Base-by-base conservation (phyloP, 2,888 invertebrate genomes). In the Tanaodytes sp. region DNA sequence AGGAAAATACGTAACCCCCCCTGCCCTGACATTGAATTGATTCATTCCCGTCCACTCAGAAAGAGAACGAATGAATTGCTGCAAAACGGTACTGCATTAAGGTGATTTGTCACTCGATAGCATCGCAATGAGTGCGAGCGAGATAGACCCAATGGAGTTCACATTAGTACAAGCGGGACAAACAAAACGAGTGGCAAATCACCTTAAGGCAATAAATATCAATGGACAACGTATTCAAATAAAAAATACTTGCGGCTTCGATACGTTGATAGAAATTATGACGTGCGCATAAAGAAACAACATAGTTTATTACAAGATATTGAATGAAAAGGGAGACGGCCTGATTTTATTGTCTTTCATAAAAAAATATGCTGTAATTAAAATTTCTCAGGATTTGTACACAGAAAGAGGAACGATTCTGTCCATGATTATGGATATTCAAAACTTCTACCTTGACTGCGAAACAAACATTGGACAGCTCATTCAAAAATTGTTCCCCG, bases 1-100 rank as follows among this genome's bases (percentile, higher is more conserved):
- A 20, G 36, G 37, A 14, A 57, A 36, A 42, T 36, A 37, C 27
- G 12, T 57, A 1, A 57, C 36, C 15, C 23, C 15, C 23, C 36
- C 2, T 57, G 45, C 15, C 45, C 57, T 6, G 31, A 57, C 6
- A 19, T 57, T 20, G 19, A 46, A 36, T 14, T 57, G 12, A 18
- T 23, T 11, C 39, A 57, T 23, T 36, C 33, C 5, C 3, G 20
- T 14, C 33, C 46, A 15, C n/a, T 57, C 8, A 15, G 37, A 36
- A 45, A 14, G 12, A 48, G 18, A 33, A 14, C 27, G 16, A 16
- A 48, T 33, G 15, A 16, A 2, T n/a, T 57, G 20, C 36, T 57
- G 8, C 23, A 27, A 14, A 57, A 57, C 20, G 57, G 57, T 45
- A 42, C 12, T 16, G 16, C 1, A 6, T 48, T 33, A 9, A n/a